Evolutionary conservation across 35 echinoderm and acorn worm genomes (phyloP), one percentile per base, ranked within the genome.

Genomic region (Holothuria glaberrima): DNA sequence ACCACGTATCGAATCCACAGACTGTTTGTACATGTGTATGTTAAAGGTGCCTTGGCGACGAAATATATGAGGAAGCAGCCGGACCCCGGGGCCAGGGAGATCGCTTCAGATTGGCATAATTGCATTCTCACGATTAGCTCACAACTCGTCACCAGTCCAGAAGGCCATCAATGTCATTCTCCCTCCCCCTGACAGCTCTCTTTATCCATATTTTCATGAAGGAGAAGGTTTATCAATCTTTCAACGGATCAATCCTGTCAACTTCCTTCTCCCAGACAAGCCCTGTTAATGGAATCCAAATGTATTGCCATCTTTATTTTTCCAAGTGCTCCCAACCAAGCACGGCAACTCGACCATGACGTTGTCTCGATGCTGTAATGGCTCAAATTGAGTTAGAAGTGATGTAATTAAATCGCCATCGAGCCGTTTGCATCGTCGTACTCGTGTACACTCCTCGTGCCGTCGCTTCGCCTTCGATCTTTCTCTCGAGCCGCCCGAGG

Each of bases 361-460:
- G 80, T 64, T 84, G 80, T 84, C 54, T 84, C 80, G 80, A 84
- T 84, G 52, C 80, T 64, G 52, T 84, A 84, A 84, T 84, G 80
- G 80, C 28, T 36, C 52, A 84, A 84, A 84, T 84, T 84, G 80
- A 84, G 80, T 84, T 84, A 84, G 80, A 84, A 84, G 80, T 84
- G 80, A 84, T 84, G 80, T 84, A 84, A 84, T 84, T 84, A 84
- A 84, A 84, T 84, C 80, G 80, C 54, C 59, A 84, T 84, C 80
- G 74, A 78, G 74, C 74, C 38, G 74, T 78, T 78, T 78, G 74
- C 74, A 78, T 78, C 74, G 44, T 78, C 74, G 74, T 48, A 78
- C 38, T 78, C 74, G 50, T 78, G 74, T 78, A 78, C 74, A 78
- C 74, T 78, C 74, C 73, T 48, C 38, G 44, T 22, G 21, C 21